Conservation (phyloP, 2,797 vertebrate species). For the Streptopelia turtur region DNA sequence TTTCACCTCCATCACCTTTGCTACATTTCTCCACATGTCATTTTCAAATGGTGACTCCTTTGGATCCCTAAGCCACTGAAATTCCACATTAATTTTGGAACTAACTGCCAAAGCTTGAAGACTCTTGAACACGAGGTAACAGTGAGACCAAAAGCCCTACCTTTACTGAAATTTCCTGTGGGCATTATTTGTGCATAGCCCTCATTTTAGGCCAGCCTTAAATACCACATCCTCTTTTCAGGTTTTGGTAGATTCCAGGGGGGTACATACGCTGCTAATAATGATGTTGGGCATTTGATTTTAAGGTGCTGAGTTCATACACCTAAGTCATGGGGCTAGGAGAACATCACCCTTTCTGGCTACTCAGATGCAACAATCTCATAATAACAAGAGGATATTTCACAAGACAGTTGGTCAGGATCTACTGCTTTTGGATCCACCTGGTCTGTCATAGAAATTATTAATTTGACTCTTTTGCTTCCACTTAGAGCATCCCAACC, state of each 20-base stretch:
- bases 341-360: not conserved
- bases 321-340: not conserved
- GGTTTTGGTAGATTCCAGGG: not conserved
- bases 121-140: rapidly evolving
- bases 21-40: not conserved
- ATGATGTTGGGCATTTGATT: not conserved
- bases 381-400: not conserved
- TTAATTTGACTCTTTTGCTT: rapidly evolving
- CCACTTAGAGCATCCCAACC: rapidly evolving
- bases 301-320: not conserved
- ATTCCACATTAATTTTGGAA: not conserved
- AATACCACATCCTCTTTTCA: not conserved
- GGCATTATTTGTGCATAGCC: rapidly evolving
- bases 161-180: not conserved
- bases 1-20: not conserved
- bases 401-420: not conserved
- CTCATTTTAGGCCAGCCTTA: not conserved
- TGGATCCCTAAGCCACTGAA: not conserved
- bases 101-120: not conserved
- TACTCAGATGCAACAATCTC: not conserved
- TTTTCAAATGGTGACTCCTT: not conserved
- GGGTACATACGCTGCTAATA: rapidly evolving
- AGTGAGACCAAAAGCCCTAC: not conserved
- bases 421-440: not conserved
- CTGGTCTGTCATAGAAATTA: rapidly evolving